Evolutionary conservation across 2,888 invertebrate species (phyloP), one percentile per base, ranked within the genome.

Genomic region (Cosmia pyralina): DNA sequence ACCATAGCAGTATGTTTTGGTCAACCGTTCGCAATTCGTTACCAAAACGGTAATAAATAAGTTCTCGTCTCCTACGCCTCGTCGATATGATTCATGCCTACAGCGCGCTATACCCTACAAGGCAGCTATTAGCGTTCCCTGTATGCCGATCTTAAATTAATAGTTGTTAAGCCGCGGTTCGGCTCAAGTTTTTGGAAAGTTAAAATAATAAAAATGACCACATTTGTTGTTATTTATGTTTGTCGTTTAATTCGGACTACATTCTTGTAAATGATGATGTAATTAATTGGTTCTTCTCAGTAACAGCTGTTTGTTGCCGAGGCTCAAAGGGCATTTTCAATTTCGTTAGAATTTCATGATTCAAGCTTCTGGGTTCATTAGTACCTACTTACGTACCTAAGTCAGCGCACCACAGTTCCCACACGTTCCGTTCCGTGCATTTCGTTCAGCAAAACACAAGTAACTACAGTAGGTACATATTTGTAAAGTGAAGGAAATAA

Each of bases 121-220:
- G 93, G 94, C 73, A 80, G 86, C 91, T 93, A 93, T 93, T 94
- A 94, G 90, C 89, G 90, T 92, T 90, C 92, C 93, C 93, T 93
- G 92, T 91, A 89, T 83, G 91, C 84, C 86, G 86, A 89, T 90
- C 88, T 88, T 86, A 87, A 89, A 92, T 91, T 88, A 89, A 89
- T 88, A 86, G 84, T 83, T 81, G 80, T 76, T 77, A 79, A 72
- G 76, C 78, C 83, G 82, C 80, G 77, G 78, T 60, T 77, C 64
- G 58, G 59, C 64, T 83, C 78, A 73, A 53, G 15, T 79, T 86
- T 78, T 83, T 79, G 77, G 83, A 77, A 79, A 74, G 79, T 71
- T 48, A 67, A 70, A 75, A 79, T 80, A 77, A 87, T 86, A 83
- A 85, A 88, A 80, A 77, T 55, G 50, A 59, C 83, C 86, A 22